These are phyloP conservation scores for Paedocypris micromegethes DNA, from an alignment of 2,797 vertebrate species.

Conservation along the genomic window DNA sequence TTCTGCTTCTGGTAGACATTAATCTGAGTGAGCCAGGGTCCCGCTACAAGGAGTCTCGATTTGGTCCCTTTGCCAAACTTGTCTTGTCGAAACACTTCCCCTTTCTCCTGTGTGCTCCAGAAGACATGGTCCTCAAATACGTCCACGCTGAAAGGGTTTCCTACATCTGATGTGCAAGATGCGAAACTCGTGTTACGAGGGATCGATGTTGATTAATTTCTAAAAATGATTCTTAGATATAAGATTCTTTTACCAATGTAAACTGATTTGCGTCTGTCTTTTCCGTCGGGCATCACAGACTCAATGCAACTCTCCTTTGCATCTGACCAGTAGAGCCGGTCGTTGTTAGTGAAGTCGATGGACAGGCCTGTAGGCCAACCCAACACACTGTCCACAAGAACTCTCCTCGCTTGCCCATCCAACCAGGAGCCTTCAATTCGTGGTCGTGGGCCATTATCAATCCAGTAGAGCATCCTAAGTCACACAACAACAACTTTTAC, in stretches of 20 bases:
- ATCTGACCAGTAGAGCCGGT: slow-evolving; percentile 95
- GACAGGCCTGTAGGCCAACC: slow-evolving; percentile 94
- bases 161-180: slow-evolving; percentile 65
- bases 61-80: slow-evolving; percentile 88
- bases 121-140: slow-evolving; percentile 93
- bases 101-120: slow-evolving; percentile 90
- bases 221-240: too few species aligned
- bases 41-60: slow-evolving; percentile 86
- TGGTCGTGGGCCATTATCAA: slow-evolving; percentile 88
- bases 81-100: slow-evolving; percentile 90
- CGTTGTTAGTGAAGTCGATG: slow-evolving; percentile 87
- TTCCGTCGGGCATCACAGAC: slow-evolving; percentile 80
- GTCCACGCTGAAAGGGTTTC: slow-evolving; percentile 87
- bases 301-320: slow-evolving; percentile 93
- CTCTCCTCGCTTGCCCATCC: slow-evolving; percentile 84
- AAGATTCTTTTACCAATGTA: slow-evolving; percentile 17
- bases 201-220: too few species aligned
- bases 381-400: slow-evolving; percentile 79
- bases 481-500: slow-evolving; percentile 2
- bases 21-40: slow-evolving; percentile 95
- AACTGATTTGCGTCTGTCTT: slow-evolving; percentile 76
- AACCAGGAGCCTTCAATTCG: slow-evolving; percentile 95
- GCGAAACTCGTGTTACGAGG: background rate
- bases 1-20: slow-evolving; percentile 90
- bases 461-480: slow-evolving; percentile 88